Percentiles rank a stretch among this genome's conserved stretches.
Evolutionary conservation across 2,888 invertebrate genomes (phyloP).

Genomic region (Anodontia alba): DNA sequence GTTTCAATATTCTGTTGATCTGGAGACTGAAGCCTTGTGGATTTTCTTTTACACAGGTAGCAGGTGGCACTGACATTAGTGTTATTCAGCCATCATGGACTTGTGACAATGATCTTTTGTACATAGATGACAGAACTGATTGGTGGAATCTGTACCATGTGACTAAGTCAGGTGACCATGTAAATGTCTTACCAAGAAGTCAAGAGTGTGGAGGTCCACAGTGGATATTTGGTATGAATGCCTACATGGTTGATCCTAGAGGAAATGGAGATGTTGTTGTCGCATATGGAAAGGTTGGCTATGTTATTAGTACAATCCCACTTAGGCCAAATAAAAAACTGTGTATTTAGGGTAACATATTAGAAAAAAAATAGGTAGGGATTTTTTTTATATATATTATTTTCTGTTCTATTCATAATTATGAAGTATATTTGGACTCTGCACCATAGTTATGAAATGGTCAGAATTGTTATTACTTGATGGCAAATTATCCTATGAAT

Average conservation of each 20-base stretch:
- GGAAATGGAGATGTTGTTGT: slow-evolving; percentile 71
- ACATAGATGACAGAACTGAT: slow-evolving; percentile 83
- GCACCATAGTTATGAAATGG: too few relatives aligned
- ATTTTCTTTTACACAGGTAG: slow-evolving; percentile 62
- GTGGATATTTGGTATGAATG: slow-evolving; percentile 80
- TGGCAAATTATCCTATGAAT: too few relatives aligned
- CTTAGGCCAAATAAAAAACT: too few relatives aligned
- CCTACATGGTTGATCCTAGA: slow-evolving; percentile 75
- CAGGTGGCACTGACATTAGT: slow-evolving; percentile 76
- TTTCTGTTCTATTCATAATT: neutral
- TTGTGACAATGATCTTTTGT: slow-evolving; percentile 77
- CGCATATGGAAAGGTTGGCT: slow-evolving; percentile 70
- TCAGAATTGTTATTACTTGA: too few relatives aligned
- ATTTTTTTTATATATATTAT: too few relatives aligned
- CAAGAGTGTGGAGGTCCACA: slow-evolving; percentile 81
- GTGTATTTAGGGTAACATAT: too few relatives aligned
- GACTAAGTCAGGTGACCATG: slow-evolving; percentile 71
- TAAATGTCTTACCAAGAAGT: slow-evolving; percentile 69
- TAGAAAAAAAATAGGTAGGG: too few relatives aligned
- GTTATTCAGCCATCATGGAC: slow-evolving; percentile 84
- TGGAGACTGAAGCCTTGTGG: too few relatives aligned
- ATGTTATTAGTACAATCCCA: too few relatives aligned
- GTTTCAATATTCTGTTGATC: too few relatives aligned
- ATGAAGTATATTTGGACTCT: too few relatives aligned
- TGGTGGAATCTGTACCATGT: slow-evolving; percentile 85